Evolutionary conservation across 2,888 invertebrate species (phyloP).

Genomic region (Xanthorhoe spadicearia): DNA sequence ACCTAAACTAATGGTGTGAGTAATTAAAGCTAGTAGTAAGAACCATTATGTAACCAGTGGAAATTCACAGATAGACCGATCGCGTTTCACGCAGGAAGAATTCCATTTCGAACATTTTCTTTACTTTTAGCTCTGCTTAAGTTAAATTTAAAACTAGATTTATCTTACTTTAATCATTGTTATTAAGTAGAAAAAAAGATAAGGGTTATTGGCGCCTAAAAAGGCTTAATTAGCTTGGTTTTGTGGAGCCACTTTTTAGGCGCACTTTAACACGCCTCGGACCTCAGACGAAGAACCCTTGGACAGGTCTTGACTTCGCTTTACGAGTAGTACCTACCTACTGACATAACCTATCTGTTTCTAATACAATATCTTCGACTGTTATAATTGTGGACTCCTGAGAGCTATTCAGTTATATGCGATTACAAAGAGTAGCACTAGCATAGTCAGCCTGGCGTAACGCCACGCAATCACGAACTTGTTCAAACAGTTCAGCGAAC

Average conservation of each 20-base stretch:
- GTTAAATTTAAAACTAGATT: slow-evolving; percentile 21
- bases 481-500: slow-evolving; percentile 12
- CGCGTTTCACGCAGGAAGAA: slow-evolving; percentile 10
- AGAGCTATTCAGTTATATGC: slow-evolving; percentile 35
- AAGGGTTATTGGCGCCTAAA: no score
- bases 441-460: slow-evolving; percentile 30
- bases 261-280: no score
- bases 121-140: slow-evolving; percentile 7
- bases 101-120: slow-evolving; percentile 13
- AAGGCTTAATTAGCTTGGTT: no score
- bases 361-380: no score
- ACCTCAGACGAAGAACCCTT: no score
- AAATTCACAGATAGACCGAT: slow-evolving; percentile 13
- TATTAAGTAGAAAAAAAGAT: no score
- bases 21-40: slow-evolving; percentile 12
- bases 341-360: no score
- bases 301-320: no score
- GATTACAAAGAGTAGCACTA: slow-evolving; percentile 23
- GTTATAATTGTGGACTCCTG: slow-evolving; percentile 10
- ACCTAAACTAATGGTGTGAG: slow-evolving; percentile 19
- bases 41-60: slow-evolving; percentile 4
- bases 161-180: slow-evolving; percentile 18
- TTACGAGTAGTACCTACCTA: no score
- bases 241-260: no score
- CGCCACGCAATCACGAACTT: slow-evolving; percentile 33